Evolutionary conservation across 2,888 invertebrate species (phyloP).

Genomic region (Pheosia gnoma): DNA sequence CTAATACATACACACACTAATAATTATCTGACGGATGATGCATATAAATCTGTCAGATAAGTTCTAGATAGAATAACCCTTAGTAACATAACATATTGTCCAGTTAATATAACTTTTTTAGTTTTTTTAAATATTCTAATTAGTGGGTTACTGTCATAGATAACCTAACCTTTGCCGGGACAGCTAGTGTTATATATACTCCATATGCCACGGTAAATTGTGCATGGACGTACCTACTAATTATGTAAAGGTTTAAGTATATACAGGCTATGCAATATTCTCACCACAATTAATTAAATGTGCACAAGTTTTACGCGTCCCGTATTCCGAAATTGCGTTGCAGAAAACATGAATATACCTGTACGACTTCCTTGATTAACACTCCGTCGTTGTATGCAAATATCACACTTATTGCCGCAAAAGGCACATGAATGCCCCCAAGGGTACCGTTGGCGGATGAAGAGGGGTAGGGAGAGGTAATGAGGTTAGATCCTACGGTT

Average conservation of each 20-base stretch:
- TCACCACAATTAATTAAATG: not conserved
- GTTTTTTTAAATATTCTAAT: too few species aligned
- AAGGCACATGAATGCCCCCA: slow-evolving; percentile 48
- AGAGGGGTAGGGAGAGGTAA: slow-evolving; percentile 52
- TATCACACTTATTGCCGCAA: slow-evolving; percentile 44
- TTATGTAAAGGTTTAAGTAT: not conserved
- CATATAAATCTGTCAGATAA: too few species aligned
- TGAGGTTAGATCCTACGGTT: slow-evolving; percentile 45
- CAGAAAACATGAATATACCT: slow-evolving; percentile 24
- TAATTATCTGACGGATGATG: too few species aligned
- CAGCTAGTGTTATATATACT: too few species aligned
- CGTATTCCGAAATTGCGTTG: slow-evolving; percentile 19
- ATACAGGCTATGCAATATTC: not conserved
- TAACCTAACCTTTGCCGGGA: too few species aligned
- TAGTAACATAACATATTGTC: too few species aligned
- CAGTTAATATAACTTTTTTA: too few species aligned
- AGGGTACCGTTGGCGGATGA: slow-evolving; percentile 64
- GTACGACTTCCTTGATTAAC: slow-evolving; percentile 59
- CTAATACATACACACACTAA: too few species aligned
- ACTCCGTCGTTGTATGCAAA: slow-evolving; percentile 60
- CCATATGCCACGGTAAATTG: too few species aligned
- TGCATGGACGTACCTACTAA: too few species aligned
- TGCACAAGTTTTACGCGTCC: slow-evolving; percentile 9
- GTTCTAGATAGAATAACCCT: too few species aligned
- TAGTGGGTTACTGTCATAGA: too few species aligned